Evolutionary conservation across 2,797 vertebrate genomes (phyloP), one percentile per base, ranked within the genome.

Genomic region (Potorous gilbertii): DNA sequence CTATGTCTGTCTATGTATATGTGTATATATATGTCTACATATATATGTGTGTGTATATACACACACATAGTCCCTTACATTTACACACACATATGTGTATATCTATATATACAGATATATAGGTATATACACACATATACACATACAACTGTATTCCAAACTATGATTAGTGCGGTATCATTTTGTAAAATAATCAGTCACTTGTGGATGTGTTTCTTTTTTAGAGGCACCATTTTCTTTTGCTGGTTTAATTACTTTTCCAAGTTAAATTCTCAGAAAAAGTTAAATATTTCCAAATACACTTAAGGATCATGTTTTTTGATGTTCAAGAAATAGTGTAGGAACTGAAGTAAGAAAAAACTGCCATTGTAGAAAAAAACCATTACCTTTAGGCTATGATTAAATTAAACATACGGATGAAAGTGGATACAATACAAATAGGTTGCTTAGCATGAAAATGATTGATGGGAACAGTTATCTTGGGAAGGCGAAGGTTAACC

Each of bases 251-350:
- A 89, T 92, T 28, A 90, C 92, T 97, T 94, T 14, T 92, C 94
- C 94, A 62, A 57, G 55, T 55, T 95, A 31, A 90, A 96, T 92
- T 97, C 27, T 97, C 52, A 93, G 62, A 55, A 40, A 11, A 74
- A 59, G 40, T 93, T 54, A 95, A 92, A 94, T 94, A 96, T 62
- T 96, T 91, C 56, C 27, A 87, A 56, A 93, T 56, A 91, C 21
- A 94, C 90, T 90, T 66, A 74, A 96, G 29, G 94, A 3, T 92
- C 91, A 96, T 91, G 16, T 18, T 74, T 97, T 96, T 94, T 92
- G 92, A 91, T 31, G 56, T 56, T 56, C 92, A 92, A 96, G 54
- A 91, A 13, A 16, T 29, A 90, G 87, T 10, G 62, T n/a, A 62
- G 74, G 95, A 95, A 0, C 55, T 95, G 21, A 29, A 90, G 9